A percentile compares a stretch with the other conserved stretches of the same genome.
These are phyloP conservation scores for Prunella fulvescens DNA, from an alignment of 2,113 vertebrate genomes.

Conservation along the genomic window DNA sequence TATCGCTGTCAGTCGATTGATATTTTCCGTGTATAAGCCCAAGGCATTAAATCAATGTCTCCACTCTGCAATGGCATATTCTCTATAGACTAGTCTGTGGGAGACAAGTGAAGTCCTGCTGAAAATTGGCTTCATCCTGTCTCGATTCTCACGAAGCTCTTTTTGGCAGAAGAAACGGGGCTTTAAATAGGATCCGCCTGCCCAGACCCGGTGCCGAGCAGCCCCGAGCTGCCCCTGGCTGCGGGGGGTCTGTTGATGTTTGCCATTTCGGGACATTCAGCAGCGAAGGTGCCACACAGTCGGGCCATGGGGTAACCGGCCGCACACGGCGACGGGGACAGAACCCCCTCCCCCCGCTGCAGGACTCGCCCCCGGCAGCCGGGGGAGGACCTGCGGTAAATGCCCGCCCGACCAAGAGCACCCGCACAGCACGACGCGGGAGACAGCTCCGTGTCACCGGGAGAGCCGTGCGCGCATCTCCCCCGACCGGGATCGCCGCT, in stretches of 20 bases:
- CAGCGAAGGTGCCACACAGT: background rate
- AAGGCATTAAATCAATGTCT: slow-evolving; percentile 30
- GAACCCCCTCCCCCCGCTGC: background rate
- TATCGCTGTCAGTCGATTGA: slow-evolving; percentile 12
- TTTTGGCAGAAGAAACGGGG: background rate
- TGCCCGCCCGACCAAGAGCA: background rate
- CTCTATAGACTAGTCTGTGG: background rate
- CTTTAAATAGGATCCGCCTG: background rate
- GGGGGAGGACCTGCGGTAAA: too few relatives aligned
- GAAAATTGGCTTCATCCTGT: background rate
- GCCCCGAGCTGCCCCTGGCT: background rate
- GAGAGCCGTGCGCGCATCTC: background rate
- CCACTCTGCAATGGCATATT: background rate
- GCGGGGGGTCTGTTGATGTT: background rate
- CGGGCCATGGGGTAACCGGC: background rate
- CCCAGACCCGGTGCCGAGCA: background rate
- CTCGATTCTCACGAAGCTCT: background rate
- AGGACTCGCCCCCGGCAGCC: background rate
- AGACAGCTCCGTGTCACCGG: background rate
- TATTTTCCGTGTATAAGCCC: slow-evolving; percentile 33
- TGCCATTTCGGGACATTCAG: background rate
- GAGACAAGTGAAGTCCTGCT: background rate
- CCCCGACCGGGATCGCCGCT: background rate
- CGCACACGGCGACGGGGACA: background rate
- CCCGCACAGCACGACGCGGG: rapidly evolving